Percentiles rank a stretch among this genome's conserved stretches.
phyloP scores from a whole-genome alignment of 2,888 invertebrate species.

The Coelinius sp. region DNA sequence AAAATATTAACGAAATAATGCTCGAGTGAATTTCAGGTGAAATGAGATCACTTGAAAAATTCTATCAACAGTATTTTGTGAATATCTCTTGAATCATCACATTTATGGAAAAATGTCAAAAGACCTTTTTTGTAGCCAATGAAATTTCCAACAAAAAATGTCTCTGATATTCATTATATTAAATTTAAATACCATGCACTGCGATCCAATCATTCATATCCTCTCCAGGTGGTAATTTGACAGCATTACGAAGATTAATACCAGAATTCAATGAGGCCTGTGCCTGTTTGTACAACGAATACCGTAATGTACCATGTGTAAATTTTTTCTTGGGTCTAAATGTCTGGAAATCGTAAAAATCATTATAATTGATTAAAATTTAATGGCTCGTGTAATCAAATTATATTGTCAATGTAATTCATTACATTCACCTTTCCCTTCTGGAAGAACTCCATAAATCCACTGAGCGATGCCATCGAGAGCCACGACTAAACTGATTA shows the following conservation, averaged over 20 bases:
- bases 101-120: too few relatives aligned
- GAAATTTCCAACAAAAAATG: too few relatives aligned
- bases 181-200: conserved; percentile 82
- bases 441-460: conserved; percentile 84
- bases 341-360: conserved; percentile 75
- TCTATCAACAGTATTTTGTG: too few relatives aligned
- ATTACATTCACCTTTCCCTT: conserved; percentile 78
- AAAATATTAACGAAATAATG: too few relatives aligned
- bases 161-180: neutral
- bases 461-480: conserved; percentile 77
- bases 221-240: conserved; percentile 86
- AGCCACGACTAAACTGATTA: neutral
- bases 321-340: conserved; percentile 92
- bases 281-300: conserved; percentile 91
- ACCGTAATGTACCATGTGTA: conserved; percentile 87
- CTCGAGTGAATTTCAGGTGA: too few relatives aligned
- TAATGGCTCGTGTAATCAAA: neutral
- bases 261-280: conserved; percentile 92
- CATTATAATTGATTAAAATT: neutral
- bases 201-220: conserved; percentile 93
- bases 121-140: too few relatives aligned
- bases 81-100: too few relatives aligned
- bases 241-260: conserved; percentile 85
- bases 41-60: too few relatives aligned
- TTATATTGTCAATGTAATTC: neutral